Base-by-base conservation (phyloP, 1,140 invertebrate genomes). In the Drosophila arizonae region DNA sequence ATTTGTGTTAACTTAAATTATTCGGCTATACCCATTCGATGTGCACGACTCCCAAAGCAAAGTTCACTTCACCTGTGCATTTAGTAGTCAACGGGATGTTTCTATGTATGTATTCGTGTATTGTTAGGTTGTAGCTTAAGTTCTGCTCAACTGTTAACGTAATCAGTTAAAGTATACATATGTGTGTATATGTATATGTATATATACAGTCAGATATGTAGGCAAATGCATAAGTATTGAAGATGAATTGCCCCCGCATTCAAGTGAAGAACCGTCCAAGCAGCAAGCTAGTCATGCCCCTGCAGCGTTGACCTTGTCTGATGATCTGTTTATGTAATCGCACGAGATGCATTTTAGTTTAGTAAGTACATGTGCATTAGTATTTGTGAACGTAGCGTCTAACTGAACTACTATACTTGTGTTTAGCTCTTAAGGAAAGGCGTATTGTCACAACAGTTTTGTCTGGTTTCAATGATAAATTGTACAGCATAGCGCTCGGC, bases 181-280 rank as follows among this genome's bases (percentile, higher is more conserved):
- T 30, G 6, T 30, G 6, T 30, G 6, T 30, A 30, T 30, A 4
- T 30, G 6, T 30, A 33, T 8, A 33, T 33, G 39, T 46, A 56
- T 36, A 63, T 43, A 13, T 39, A 39, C 10, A 39, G 15, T 15
- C n/a, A 39, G 15, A 50, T 36, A 48, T 36, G 48, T 33, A 58
- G 13, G 28, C n/a, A 67, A 60, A 10, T 10, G 36, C 36, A 39
- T 11, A 69, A 13, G 61, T 43, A 10, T 28, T 24, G 21, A 62
- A 30, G 28, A 30, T 21, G 41, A 65, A 79, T 80, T 86, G 81
- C 68, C 82, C 82, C 81, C 69, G 76, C 76, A 79, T 82, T 68
- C 61, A 87, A 87, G 82, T 87, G 66, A 79, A 82, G 62, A 87
- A 78, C 82, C 82, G 82, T 87, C 82, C 82, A 88, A 76, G 76